Percentiles rank a stretch among this genome's conserved stretches.
phyloP scores from a whole-genome alignment of 2,888 invertebrate genomes.

The Diarsia brunnea region DNA sequence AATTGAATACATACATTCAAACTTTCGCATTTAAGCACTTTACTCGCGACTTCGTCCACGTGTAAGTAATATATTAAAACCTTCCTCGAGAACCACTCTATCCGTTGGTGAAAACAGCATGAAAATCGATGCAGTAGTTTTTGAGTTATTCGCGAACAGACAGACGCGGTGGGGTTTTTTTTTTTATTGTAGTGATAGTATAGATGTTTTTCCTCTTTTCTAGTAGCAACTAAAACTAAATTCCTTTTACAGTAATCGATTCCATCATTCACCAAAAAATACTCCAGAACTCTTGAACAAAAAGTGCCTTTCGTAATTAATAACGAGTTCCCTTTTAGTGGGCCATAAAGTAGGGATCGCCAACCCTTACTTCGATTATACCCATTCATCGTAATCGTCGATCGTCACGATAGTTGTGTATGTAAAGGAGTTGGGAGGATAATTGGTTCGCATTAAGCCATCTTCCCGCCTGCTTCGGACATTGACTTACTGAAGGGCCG shows the following conservation, averaged over 20 bases:
- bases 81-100: too few species aligned
- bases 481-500: slow-evolving; percentile 72
- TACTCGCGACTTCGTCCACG: too few species aligned
- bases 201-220: background rate
- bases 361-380: slow-evolving; percentile 61
- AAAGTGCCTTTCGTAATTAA: slow-evolving; percentile 63
- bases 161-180: too few species aligned
- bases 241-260: background rate
- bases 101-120: too few species aligned
- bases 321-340: slow-evolving; percentile 56
- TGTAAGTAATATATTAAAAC: too few species aligned
- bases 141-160: too few species aligned
- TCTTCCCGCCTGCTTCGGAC: slow-evolving; percentile 69
- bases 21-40: too few species aligned
- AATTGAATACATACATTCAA: too few species aligned
- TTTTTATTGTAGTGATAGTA: too few species aligned
- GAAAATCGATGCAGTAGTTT: too few species aligned
- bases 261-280: slow-evolving; percentile 3
- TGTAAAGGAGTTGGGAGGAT: slow-evolving; percentile 65
- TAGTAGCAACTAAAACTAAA: slow-evolving; percentile 10
- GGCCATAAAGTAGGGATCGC: slow-evolving; percentile 53
- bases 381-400: slow-evolving; percentile 55
- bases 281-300: slow-evolving; percentile 37
- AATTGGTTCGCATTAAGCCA: slow-evolving; percentile 73
- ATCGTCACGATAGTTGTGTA: slow-evolving; percentile 63